These are phyloP conservation scores for Noctua janthe DNA, from an alignment of 2,888 invertebrate species.

Conservation along the genomic window DNA sequence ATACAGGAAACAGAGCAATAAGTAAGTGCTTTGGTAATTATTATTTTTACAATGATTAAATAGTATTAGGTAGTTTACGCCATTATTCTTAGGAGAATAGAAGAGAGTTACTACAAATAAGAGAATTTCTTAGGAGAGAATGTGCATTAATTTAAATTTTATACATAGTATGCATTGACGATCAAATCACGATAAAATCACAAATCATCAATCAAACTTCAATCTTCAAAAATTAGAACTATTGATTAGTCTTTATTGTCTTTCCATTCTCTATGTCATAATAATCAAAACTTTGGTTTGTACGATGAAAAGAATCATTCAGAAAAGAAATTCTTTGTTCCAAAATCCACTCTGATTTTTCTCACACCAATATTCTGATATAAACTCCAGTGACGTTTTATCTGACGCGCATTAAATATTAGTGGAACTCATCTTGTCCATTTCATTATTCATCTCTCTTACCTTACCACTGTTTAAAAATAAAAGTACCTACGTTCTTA, in stretches of 20 bases:
- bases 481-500: not conserved
- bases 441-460: slow-evolving; percentile 13
- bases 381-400: slow-evolving; percentile 2
- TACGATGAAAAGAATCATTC: not conserved
- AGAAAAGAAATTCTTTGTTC: not conserved
- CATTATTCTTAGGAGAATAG: no score
- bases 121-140: not conserved
- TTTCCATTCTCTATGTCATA: no score
- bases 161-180: not conserved
- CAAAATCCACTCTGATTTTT: not conserved
- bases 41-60: not conserved
- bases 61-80: not conserved
- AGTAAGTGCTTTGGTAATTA: slow-evolving; percentile 65
- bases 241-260: no score
- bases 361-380: not conserved
- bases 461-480: not conserved
- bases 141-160: not conserved
- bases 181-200: not conserved
- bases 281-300: not conserved
- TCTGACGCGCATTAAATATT: slow-evolving; percentile 14
- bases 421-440: not conserved
- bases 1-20: slow-evolving; percentile 58
- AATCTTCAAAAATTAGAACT: not conserved
- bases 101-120: no score
- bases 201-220: not conserved